These are phyloP conservation scores for Pachycephala philippinensis DNA, from an alignment of 2,113 vertebrate genomes.

Conservation along the genomic window DNA sequence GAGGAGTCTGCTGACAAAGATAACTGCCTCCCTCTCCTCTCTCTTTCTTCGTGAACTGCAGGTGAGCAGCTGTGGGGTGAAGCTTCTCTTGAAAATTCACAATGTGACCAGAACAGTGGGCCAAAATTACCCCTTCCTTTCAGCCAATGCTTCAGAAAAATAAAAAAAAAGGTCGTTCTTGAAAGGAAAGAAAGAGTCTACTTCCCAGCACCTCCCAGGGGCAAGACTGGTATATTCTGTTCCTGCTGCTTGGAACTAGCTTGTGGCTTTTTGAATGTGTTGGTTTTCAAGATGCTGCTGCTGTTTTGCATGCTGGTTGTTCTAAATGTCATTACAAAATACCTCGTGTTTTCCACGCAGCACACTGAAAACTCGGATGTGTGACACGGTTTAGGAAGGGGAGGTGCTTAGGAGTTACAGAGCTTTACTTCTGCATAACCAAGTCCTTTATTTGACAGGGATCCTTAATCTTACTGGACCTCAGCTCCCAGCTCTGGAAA, in stretches of 20 bases:
- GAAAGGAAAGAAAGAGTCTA: neutral
- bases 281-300: neutral
- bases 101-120: neutral
- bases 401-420: neutral
- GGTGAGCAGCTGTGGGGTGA: neutral
- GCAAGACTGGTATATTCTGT: neutral
- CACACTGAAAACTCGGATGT: neutral
- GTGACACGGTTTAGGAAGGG: neutral
- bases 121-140: neutral
- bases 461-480: neutral
- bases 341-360: neutral
- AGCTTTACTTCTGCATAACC: neutral
- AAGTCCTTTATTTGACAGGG: neutral
- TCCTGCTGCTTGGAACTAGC: neutral
- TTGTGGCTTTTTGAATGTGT: neutral
- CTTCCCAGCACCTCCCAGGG: neutral
- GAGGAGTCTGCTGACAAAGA: neutral
- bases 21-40: neutral
- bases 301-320: neutral
- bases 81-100: neutral
- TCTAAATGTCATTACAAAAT: neutral
- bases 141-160: neutral
- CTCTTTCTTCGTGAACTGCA: neutral
- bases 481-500: neutral
- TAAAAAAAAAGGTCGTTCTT: neutral